These are phyloP conservation scores for Dendrocincla fuliginosa DNA, from an alignment of 2,797 vertebrate species.

Conservation along the genomic window DNA sequence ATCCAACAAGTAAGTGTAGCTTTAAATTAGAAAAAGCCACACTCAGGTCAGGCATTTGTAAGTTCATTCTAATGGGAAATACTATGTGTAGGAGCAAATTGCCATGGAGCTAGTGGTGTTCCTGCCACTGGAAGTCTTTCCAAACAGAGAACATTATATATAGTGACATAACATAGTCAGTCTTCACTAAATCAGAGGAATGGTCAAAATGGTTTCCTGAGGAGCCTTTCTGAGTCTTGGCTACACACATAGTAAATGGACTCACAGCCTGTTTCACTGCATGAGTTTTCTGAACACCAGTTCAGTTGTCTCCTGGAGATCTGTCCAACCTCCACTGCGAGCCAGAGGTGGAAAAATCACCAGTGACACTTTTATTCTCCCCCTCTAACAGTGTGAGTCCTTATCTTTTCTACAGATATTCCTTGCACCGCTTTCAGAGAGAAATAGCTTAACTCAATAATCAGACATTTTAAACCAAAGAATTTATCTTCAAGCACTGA, in stretches of 20 bases:
- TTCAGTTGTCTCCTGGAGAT: background rate
- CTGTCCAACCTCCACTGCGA: background rate
- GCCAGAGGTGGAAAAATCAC: background rate
- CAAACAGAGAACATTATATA: background rate
- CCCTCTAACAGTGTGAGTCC: accelerated
- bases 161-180: accelerated
- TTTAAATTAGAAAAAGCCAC: background rate
- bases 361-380: background rate
- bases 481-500: background rate
- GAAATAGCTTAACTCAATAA: background rate
- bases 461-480: background rate
- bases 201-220: background rate
- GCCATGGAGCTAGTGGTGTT: background rate
- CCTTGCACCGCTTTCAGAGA: background rate
- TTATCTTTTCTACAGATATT: background rate
- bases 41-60: background rate
- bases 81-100: background rate
- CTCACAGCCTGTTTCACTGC: background rate
- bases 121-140: background rate
- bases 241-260: background rate
- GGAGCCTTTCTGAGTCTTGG: background rate
- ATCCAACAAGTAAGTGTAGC: background rate
- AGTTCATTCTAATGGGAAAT: background rate
- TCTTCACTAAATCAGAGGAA: background rate
- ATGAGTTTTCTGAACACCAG: background rate